A percentile compares a stretch with the other conserved stretches of the same genome.
Conservation (phyloP, 2,888 invertebrate species). For the Epinotia nisella region DNA sequence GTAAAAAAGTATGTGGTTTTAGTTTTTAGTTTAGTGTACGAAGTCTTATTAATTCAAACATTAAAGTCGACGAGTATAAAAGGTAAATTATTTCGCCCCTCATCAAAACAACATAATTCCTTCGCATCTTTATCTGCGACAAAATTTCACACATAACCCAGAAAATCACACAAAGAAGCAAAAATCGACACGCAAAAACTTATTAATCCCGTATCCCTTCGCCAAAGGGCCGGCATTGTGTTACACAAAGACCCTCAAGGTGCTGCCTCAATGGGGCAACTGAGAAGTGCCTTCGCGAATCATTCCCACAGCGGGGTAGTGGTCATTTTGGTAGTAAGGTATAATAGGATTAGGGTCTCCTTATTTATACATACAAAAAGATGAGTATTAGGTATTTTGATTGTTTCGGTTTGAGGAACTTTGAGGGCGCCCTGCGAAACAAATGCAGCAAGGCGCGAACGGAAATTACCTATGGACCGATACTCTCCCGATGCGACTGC, state of each 20-base stretch:
- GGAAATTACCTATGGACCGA: too few species aligned
- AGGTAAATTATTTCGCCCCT: too few species aligned
- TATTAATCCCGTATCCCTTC: slow-evolving; percentile 60
- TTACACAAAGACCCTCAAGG: slow-evolving; percentile 65
- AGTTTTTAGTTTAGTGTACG: too few species aligned
- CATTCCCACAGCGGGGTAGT: slow-evolving; percentile 61
- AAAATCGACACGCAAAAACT: slow-evolving; percentile 43
- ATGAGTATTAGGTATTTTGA: too few species aligned
- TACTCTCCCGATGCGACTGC: too few species aligned
- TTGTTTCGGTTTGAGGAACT: too few species aligned
- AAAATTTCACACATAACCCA: slow-evolving; percentile 8
- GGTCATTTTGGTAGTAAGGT: slow-evolving; percentile 18
- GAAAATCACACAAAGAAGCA: slow-evolving; percentile 13
- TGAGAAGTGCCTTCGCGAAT: slow-evolving; percentile 64
- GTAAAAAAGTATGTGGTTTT: too few species aligned
- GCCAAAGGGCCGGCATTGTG: slow-evolving; percentile 68
- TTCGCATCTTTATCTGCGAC: neutral
- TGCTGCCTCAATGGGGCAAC: slow-evolving; percentile 67
- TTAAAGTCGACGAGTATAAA: too few species aligned
- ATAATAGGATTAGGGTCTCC: slow-evolving; percentile 9
- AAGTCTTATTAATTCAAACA: too few species aligned
- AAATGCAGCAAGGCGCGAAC: too few species aligned
- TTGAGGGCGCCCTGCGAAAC: too few species aligned
- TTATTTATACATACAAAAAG: neutral
- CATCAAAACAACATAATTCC: neutral